A percentile compares a stretch with the other conserved stretches of the same genome.
These are phyloP conservation scores for Pachycephala philippinensis DNA, from an alignment of 2,113 vertebrate species.

Conservation along the genomic window DNA sequence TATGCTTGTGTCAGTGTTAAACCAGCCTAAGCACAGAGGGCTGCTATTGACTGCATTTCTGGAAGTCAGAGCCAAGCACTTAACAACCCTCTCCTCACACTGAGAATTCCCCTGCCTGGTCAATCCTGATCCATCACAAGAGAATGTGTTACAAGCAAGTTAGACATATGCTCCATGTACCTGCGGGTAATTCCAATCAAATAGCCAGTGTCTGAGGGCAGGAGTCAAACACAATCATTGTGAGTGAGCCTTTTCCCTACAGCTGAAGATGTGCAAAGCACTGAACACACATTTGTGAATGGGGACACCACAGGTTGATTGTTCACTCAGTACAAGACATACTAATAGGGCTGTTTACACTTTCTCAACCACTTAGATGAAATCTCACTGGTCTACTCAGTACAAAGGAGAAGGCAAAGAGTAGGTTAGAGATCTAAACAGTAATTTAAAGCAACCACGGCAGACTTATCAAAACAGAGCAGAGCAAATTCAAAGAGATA, in stretches of 20 bases:
- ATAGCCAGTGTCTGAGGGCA: neutral
- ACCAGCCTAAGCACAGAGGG: neutral
- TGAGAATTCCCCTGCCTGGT: neutral
- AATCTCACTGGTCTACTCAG: neutral
- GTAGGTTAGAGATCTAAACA: neutral
- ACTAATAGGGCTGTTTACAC: neutral
- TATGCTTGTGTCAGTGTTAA: neutral
- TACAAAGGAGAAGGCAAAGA: neutral
- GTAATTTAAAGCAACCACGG: neutral
- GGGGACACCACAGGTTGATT: accelerated
- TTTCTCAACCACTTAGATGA: neutral
- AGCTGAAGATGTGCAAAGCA: neutral
- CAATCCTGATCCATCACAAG: neutral
- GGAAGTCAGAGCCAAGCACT: neutral
- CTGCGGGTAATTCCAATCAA: neutral
- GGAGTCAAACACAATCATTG: conserved; percentile 7
- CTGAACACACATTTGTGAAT: neutral
- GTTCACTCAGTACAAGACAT: neutral
- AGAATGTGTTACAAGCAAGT: neutral
- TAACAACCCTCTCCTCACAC: neutral
- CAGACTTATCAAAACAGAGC: neutral
- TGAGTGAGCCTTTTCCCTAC: neutral
- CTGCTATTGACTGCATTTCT: neutral
- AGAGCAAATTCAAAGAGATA: neutral
- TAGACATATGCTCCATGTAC: neutral